phyloP scores from a whole-genome alignment of 1,140 invertebrate species.

The Drosophila kepulauana region DNA sequence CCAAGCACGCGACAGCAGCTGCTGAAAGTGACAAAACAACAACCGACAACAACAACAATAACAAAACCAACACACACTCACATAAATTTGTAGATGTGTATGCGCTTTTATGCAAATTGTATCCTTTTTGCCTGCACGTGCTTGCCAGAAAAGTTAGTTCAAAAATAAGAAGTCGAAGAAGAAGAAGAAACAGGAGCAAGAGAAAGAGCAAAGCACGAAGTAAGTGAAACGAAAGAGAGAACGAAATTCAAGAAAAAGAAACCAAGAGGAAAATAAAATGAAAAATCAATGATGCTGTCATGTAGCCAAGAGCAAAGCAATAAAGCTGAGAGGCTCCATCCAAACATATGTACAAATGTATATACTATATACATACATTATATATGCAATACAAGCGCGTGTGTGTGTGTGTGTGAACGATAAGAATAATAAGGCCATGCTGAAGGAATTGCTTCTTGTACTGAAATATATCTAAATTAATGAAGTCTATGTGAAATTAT shows the following conservation, averaged over 20 bases:
- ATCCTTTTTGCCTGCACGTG: constrained; percentile 71
- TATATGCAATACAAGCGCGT: background rate
- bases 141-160: constrained; percentile 59
- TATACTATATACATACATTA: background rate
- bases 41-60: constrained; percentile 37
- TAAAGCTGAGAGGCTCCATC: constrained; percentile 30
- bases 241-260: constrained; percentile 4
- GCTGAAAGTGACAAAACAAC: constrained; percentile 52
- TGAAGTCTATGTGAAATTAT: no score
- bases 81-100: constrained; percentile 3
- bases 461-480: no score
- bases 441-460: background rate
- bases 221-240: constrained; percentile 9
- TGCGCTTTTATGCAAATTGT: constrained; percentile 29
- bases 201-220: background rate
- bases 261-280: constrained; percentile 48
- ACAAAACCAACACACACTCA: background rate
- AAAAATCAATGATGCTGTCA: constrained; percentile 83
- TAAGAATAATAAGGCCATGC: background rate
- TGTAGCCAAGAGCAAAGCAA: constrained; percentile 46
- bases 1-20: constrained; percentile 58
- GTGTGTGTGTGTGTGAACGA: background rate
- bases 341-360: background rate
- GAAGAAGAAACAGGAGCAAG: no score
- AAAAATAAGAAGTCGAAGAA: no score